These are phyloP conservation scores for Nylanderia fulva DNA, from an alignment of 1,140 invertebrate genomes.

Conservation along the genomic window DNA sequence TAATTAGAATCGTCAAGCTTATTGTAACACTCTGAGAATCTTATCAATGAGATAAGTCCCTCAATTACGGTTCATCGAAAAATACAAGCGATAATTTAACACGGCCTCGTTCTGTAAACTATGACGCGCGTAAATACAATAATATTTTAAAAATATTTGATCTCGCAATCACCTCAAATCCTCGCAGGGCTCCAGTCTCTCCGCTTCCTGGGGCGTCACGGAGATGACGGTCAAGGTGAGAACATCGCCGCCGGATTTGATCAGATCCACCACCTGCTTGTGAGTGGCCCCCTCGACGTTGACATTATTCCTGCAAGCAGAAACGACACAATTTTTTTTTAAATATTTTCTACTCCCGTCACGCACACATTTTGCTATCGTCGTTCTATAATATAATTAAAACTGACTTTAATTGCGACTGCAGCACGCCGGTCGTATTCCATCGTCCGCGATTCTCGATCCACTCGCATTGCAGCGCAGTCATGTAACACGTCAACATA, in stretches of 20 bases:
- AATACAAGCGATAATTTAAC: not conserved
- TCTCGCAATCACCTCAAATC: constrained; percentile 82
- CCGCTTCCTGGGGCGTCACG: constrained; percentile 94
- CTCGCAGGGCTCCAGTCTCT: constrained; percentile 84
- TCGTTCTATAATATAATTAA: not conserved
- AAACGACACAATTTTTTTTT: constrained; percentile 35
- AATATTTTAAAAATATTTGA: too few species aligned
- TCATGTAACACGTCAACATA: constrained; percentile 82
- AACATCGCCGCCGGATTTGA: constrained; percentile 99
- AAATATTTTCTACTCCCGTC: too few species aligned
- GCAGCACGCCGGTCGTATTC: not conserved
- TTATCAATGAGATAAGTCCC: not conserved
- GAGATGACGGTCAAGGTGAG: constrained; percentile 98
- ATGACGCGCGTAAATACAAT: too few species aligned
- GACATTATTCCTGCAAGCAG: constrained; percentile 94
- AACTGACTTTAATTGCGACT: constrained; percentile 44
- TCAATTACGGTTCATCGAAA: not conserved
- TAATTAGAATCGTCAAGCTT: not conserved
- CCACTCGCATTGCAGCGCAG: constrained; percentile 79
- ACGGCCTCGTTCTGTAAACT: not conserved
- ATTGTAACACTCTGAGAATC: not conserved
- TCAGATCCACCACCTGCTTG: constrained; percentile 99
- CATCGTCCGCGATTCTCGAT: constrained; percentile 57
- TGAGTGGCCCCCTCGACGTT: constrained; percentile 99
- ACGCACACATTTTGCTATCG: not conserved